phyloP scores from a whole-genome alignment of 1,140 invertebrate genomes.

The Caenorhabditis brenneri region DNA sequence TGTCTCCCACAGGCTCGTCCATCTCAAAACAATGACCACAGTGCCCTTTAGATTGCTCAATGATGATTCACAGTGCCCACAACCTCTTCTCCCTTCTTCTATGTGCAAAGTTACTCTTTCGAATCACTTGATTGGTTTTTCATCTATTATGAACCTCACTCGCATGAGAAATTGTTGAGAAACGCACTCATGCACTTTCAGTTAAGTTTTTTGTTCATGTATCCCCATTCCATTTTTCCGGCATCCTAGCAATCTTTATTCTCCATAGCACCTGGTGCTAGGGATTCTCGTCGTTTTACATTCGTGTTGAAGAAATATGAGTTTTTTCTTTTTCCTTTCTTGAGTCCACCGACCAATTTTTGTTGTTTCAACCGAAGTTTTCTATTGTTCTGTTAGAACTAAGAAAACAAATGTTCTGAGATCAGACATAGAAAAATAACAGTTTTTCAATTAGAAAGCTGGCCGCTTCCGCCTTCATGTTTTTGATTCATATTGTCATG shows the following conservation, averaged over 20 bases:
- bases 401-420: too few species aligned
- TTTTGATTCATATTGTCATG: background rate
- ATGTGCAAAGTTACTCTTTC: too few species aligned
- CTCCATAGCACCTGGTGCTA: background rate
- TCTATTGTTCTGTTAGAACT: background rate
- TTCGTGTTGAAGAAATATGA: background rate
- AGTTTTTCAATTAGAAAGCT: background rate
- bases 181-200: too few species aligned
- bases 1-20: too few species aligned
- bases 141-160: too few species aligned
- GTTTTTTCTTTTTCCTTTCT: background rate
- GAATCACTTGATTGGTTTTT: too few species aligned
- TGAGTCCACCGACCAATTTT: background rate
- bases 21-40: too few species aligned
- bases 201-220: background rate
- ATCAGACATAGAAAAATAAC: background rate
- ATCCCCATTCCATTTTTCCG: background rate
- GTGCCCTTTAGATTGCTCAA: too few species aligned
- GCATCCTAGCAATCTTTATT: background rate
- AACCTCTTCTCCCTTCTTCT: too few species aligned
- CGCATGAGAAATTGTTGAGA: too few species aligned
- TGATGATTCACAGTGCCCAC: too few species aligned
- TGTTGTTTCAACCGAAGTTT: background rate
- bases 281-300: background rate
- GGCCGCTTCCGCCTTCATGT: background rate